phyloP scores from a whole-genome alignment of 2,113 vertebrate species.

The Silurus meridionalis region DNA sequence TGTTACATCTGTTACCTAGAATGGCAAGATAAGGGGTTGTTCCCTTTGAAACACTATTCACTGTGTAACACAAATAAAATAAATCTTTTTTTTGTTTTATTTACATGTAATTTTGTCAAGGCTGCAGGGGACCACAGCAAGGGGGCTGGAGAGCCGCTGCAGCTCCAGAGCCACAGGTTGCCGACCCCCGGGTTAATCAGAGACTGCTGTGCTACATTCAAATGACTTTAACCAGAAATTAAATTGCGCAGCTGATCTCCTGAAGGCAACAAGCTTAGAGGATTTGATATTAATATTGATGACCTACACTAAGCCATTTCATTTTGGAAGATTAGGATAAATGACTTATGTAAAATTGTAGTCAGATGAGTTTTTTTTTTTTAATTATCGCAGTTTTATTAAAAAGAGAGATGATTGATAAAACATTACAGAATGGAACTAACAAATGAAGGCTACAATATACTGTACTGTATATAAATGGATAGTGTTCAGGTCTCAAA shows the following conservation, averaged over 20 bases:
- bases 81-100: too few species aligned
- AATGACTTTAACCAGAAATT: slow-evolving; percentile 10
- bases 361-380: neutral
- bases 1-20: too few species aligned
- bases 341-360: neutral
- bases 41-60: too few species aligned
- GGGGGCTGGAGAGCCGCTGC: too few species aligned
- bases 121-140: too few species aligned
- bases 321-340: slow-evolving; percentile 15
- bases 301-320: slow-evolving; percentile 1
- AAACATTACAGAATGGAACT: neutral
- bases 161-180: too few species aligned
- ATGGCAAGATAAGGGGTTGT: too few species aligned
- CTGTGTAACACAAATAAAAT: too few species aligned
- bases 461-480: neutral
- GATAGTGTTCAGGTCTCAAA: neutral
- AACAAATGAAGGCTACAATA: neutral
- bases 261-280: neutral
- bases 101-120: too few species aligned
- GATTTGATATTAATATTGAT: slow-evolving; percentile 24
- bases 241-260: slow-evolving; percentile 1
- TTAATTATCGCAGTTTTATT: neutral
- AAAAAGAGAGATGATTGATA: neutral
- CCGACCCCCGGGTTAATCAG: neutral
- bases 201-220: neutral